phyloP scores from a whole-genome alignment of 2,888 invertebrate genomes.

The Quadroppia sp. region DNA sequence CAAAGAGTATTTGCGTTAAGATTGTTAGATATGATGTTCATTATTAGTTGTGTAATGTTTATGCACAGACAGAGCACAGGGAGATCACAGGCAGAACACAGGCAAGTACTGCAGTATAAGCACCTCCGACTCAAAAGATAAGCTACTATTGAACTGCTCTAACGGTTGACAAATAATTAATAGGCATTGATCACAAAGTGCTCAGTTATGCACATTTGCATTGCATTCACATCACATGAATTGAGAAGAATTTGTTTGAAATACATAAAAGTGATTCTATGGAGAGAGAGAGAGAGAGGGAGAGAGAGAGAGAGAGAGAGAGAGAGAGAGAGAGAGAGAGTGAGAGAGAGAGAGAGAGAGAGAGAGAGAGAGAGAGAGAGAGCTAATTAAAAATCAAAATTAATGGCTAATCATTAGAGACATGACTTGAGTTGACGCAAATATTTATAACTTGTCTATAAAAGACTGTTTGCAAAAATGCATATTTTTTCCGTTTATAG shows the following conservation, averaged over 20 bases:
- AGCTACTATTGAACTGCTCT: not conserved
- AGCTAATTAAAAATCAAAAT: conserved; percentile 30
- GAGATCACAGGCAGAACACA: too few relatives aligned
- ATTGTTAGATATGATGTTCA: conserved; percentile 9
- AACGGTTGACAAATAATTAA: conserved; percentile 29
- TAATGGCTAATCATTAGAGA: conserved; percentile 26
- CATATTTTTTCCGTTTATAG: too few relatives aligned
- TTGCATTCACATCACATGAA: conserved; percentile 13
- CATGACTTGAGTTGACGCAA: not conserved
- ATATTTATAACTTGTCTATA: not conserved
- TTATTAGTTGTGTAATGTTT: conserved; percentile 7
- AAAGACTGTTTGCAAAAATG: not conserved
- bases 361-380: not conserved
- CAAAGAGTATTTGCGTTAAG: not conserved
- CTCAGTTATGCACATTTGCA: conserved; percentile 23
- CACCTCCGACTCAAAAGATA: conserved; percentile 1
- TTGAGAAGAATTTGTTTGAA: not conserved
- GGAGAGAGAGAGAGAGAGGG: not conserved
- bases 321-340: not conserved
- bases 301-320: not conserved
- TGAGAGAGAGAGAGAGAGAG: not conserved
- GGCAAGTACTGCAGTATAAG: not conserved
- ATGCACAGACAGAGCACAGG: not conserved
- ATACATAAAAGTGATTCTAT: too few relatives aligned
- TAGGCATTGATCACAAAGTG: conserved; percentile 15